These are phyloP conservation scores for Antrozous pallidus DNA, from an alignment of 2,797 vertebrate genomes.

Conservation along the genomic window DNA sequence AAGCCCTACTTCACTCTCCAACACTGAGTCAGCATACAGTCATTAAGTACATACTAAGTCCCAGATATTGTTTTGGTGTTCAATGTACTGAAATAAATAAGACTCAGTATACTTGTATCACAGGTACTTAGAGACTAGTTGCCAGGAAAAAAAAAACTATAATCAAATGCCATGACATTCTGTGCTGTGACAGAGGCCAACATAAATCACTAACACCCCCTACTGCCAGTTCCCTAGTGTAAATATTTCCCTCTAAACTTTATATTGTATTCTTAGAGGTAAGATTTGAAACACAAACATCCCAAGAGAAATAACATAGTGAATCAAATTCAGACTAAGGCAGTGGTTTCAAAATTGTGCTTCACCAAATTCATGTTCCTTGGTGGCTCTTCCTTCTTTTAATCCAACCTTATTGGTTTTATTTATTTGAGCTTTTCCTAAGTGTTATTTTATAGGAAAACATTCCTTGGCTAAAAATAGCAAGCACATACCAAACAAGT, in stretches of 20 bases:
- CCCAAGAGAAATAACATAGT: constrained; percentile 46
- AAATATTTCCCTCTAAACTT: constrained; percentile 15
- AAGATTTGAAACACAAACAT: constrained; percentile 40
- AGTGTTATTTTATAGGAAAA: background rate
- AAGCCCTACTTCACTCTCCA: background rate
- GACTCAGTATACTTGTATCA: background rate
- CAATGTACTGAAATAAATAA: background rate
- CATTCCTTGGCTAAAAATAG: constrained; percentile 37
- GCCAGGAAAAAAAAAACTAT: background rate
- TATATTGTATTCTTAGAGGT: background rate
- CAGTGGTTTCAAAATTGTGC: background rate
- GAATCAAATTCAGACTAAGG: constrained; percentile 4
- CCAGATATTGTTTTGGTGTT: background rate
- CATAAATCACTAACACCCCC: background rate
- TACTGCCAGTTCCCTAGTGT: background rate
- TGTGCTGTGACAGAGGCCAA: background rate
- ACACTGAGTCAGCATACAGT: background rate
- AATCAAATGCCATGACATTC: background rate
- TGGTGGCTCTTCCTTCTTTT: background rate
- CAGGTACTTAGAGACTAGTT: background rate
- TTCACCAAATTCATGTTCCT: background rate
- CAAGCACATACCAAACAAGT: background rate
- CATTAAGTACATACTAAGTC: background rate
- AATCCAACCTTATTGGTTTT: background rate
- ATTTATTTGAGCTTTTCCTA: background rate